Base-by-base conservation (phyloP, 2,113 vertebrate species). In the Perccottus glenii region DNA sequence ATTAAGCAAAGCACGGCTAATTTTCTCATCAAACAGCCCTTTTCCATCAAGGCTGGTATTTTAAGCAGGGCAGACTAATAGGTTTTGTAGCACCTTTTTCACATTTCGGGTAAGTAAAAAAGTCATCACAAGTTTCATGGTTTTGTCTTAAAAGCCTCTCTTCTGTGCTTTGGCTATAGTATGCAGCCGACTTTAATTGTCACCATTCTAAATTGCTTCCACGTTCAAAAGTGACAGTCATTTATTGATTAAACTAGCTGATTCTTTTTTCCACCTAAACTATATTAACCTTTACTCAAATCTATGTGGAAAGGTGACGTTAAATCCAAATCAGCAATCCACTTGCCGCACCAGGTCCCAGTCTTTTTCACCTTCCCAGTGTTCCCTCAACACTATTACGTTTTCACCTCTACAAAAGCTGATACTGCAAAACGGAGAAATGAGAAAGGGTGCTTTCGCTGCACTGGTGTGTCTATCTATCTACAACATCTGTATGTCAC, bases 341-440 rank as follows among this genome's bases (percentile, higher is more conserved):
- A 43, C 36, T 55, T 35, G 53, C 57, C 44, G 19, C 44, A 62
- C 64, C 51, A n/a, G 45, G 32, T 51, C 56, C 60, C 69, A 33
- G 64, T 77, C 64, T 72, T 79, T 79, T 78, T 86, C 77, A 84
- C 73, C 88, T 79, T 77, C 61, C 61, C 60, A n/a, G 8, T 52
- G 67, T 66, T 67, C 53, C 58, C 46, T 59, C 65, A 65, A 56
- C 74, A 40, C 69, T 59, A 36, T 47, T 56, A 64, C 62, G 73
- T 56, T 66, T 68, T 83, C 85, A 78, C 78, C 85, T 82, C 75
- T 70, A 33, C 44, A 70, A 51, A 60, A 70, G 82, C 76, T 83
- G 85, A 88, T 78, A 81, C 75, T 73, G 82, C 87, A 87, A 73
- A 84, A 83, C 27, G 15, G 27, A 75, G 57, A 62, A 78, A 67